Percentiles rank a stretch among this genome's conserved stretches.
Evolutionary conservation across 2,113 vertebrate genomes (phyloP).

Genomic region (Danionella cerebrum): DNA sequence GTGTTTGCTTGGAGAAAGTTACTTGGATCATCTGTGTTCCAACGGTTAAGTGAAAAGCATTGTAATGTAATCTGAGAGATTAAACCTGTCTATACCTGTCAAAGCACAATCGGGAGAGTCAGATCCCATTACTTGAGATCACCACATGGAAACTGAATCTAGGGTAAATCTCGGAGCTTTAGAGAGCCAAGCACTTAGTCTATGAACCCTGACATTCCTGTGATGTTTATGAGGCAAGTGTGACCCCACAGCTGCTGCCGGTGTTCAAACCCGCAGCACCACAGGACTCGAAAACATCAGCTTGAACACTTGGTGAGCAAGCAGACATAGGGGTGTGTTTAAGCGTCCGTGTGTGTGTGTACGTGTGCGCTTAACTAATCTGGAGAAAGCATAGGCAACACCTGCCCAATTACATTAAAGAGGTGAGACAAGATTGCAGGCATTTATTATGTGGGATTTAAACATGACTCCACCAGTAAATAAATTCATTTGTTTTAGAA

Average conservation of each 20-base stretch:
- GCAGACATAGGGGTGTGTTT: neutral
- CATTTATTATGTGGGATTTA: too few species aligned
- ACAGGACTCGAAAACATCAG: constrained; percentile 24
- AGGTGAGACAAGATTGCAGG: too few species aligned
- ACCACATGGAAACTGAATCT: constrained; percentile 4
- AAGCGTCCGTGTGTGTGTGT: neutral
- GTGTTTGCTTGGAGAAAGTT: neutral
- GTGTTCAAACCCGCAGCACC: constrained; percentile 27
- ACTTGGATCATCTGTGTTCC: neutral
- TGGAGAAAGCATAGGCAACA: constrained; percentile 14
- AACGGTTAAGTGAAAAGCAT: neutral
- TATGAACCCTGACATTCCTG: constrained; percentile 26
- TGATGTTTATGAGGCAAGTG: constrained; percentile 40
- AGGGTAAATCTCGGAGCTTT: neutral
- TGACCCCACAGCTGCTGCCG: constrained; percentile 35
- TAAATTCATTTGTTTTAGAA: too few species aligned
- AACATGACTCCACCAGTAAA: too few species aligned
- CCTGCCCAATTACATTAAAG: neutral
- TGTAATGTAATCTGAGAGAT: neutral
- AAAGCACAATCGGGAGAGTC: neutral
- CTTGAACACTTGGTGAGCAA: constrained; percentile 32
- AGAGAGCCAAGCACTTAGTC: constrained; percentile 16
- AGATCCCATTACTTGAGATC: neutral
- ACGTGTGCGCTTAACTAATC: neutral
- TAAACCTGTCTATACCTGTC: neutral